phyloP scores from a whole-genome alignment of 2,888 invertebrate species.

The Rugalucina vietnamica region DNA sequence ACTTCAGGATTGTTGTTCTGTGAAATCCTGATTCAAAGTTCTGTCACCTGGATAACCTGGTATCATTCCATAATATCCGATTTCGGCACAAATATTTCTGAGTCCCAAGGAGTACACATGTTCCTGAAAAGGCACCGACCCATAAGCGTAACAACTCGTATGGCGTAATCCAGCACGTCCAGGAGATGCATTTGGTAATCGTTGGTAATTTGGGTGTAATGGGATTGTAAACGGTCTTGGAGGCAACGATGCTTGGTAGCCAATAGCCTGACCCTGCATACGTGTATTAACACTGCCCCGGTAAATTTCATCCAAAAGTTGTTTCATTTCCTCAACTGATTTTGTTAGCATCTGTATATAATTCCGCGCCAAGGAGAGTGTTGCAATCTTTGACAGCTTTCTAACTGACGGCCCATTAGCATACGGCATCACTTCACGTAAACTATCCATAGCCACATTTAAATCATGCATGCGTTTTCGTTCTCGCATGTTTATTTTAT shows the following conservation, averaged over 20 bases:
- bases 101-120: no score
- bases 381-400: slow-evolving; percentile 78
- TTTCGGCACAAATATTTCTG: no score
- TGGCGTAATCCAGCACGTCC: no score
- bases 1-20: no score
- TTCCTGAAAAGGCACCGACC: no score
- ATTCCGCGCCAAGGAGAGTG: slow-evolving; percentile 74
- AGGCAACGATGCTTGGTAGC: neutral
- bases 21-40: no score
- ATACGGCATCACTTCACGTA: slow-evolving; percentile 79
- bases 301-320: slow-evolving; percentile 70
- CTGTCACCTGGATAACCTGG: no score
- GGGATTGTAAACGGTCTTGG: neutral
- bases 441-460: slow-evolving; percentile 81
- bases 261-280: neutral
- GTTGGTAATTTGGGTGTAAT: no score
- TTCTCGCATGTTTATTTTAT: slow-evolving; percentile 83
- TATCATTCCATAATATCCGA: no score
- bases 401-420: slow-evolving; percentile 75
- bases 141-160: no score
- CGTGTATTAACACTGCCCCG: slow-evolving; percentile 36
- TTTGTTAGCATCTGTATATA: slow-evolving; percentile 75
- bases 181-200: no score
- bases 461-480: slow-evolving; percentile 84
- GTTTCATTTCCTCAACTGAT: slow-evolving; percentile 74